Evolutionary conservation across 2,888 invertebrate species (phyloP), one percentile per base, ranked within the genome.

Genomic region (Augochlorella aurata): DNA sequence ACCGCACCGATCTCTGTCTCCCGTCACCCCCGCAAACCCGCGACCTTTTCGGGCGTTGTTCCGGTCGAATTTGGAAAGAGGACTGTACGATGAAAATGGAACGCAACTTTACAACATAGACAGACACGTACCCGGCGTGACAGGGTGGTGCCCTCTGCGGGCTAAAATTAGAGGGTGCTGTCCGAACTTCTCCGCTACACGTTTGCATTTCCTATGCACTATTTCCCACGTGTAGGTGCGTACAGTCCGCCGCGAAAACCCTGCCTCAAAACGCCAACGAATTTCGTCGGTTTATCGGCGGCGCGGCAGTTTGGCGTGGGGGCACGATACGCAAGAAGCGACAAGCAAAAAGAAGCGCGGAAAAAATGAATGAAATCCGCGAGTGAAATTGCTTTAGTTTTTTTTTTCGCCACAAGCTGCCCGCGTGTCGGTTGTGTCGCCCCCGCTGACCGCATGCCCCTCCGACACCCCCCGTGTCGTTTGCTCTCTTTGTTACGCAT

Each of bases 201-300:
- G 91, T 89, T 92, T 92, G 91, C 89, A 92, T 92, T 91, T 91
- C 89, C 90, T 90, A 90, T 92, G 90, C 90, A 90, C 90, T 91
- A 91, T 92, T 92, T 91, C 87, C 88, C 88, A 79, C 86, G 85
- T 87, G 88, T 85, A 85, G 88, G 85, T 86, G 89, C 83, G 89
- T 90, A 89, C 89, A 90, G 90, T 89, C 86, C 70, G 58, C 21
- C 63, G 24, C 65, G 76, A 72, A 86, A 61, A 49, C 76, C 69
- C 45, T 5, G 63, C 44, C 65, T 24, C 73, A 85, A 81, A 38
- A 38, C 5, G 3, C 38, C 5, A 5, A 7, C 24, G 58, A 61
- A 61, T 29, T 82, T 80, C 83, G 81, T 82, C 80, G 73, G 85
- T 81, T 87, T 85, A 87, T 87, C 79, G 85, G 52, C 80, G 82